These are phyloP conservation scores for Philonicus albiceps DNA, from an alignment of 2,888 invertebrate genomes.

Conservation along the genomic window DNA sequence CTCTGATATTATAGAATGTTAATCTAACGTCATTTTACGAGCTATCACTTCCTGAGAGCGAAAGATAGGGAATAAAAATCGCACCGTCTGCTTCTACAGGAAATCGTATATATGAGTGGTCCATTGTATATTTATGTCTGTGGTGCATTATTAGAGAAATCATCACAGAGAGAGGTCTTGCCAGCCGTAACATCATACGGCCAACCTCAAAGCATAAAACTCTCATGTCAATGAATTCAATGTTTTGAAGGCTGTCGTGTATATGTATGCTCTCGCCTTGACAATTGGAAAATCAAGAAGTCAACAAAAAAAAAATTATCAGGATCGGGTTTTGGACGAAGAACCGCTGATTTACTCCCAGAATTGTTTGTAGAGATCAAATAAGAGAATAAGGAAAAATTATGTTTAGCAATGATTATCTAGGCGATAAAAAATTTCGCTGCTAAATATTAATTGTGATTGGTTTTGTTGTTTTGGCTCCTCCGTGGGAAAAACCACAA, in stretches of 20 bases:
- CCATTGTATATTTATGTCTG: no score
- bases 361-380: not conserved
- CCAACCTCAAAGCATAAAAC: not conserved
- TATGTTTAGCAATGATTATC: conserved; percentile 5
- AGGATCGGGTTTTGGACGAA: not conserved
- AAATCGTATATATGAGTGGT: no score
- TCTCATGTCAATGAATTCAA: not conserved
- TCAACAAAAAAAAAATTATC: not conserved
- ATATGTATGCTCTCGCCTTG: not conserved
- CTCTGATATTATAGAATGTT: no score
- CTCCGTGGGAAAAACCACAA: conserved; percentile 62
- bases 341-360: not conserved
- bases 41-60: no score
- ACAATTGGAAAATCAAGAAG: not conserved
- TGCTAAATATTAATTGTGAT: conserved; percentile 53
- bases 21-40: no score
- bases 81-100: no score
- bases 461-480: conserved; percentile 63
- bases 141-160: no score
- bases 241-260: not conserved
- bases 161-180: no score
- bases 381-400: not conserved
- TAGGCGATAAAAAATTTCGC: conserved; percentile 32
- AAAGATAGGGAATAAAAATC: no score
- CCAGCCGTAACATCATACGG: no score